Evolutionary conservation across 1,140 invertebrate species (phyloP), one percentile per base, ranked within the genome.

Genomic region (Micrasema longulum): DNA sequence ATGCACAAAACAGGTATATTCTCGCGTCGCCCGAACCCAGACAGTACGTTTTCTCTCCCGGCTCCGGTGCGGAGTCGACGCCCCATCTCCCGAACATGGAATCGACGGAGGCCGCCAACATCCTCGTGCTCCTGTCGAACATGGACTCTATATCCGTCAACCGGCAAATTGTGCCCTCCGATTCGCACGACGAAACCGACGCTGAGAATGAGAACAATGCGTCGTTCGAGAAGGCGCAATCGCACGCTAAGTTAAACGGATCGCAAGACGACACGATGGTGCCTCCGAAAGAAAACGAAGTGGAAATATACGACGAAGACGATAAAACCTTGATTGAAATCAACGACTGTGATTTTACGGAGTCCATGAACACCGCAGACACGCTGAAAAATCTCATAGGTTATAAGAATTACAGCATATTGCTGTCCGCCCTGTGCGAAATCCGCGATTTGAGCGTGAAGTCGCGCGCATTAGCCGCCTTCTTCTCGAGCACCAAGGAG

Each of bases 221-320:
- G n/a, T 45, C 43, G 1, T 43, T 43, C 16, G 41, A 12, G n/a
- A 14, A 45, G n/a, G 43, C n/a, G 7, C 43, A 45, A 16, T 45
- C 43, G n/a, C n/a, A 45, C 43, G 18, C 4, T 4, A n/a, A 16
- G 43, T 9, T 1, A 7, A 53, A 53, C 50, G 6, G 22, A 6
- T 6, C 18, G 16, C 18, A 9, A 9, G 50, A 53, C n/a, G 50
- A 53, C 14, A 22, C 22, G 1, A 22, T 53, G 18, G 50, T 53
- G 1, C 50, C 50, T 1, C 50, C 18, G 18, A 18, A 53, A 23
- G 50, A 18, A 10, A 53, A 18, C 2, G 50, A 53, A 53, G 22
- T 53, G n/a, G 50, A 53, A 53, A 23, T 53, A 18, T 53, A 53
- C 20, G 50, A 57, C 7, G 53, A 57, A 5, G 53, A 57, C 2